Conservation (phyloP, 2,888 invertebrate genomes). For the Drosophila neutralis region DNA sequence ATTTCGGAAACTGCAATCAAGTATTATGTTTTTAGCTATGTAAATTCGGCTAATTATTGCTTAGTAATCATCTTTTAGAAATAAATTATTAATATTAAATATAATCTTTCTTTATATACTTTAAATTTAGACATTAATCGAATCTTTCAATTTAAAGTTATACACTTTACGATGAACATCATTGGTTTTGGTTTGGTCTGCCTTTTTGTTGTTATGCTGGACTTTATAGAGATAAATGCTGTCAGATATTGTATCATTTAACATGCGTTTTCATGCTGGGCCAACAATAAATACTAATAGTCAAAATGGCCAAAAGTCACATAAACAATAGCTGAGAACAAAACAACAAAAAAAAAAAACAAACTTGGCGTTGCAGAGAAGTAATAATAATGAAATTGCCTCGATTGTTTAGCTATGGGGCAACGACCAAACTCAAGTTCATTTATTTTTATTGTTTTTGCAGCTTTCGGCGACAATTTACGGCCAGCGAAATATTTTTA, state of each 20-base stretch:
- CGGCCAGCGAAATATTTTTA: constrained; percentile 44
- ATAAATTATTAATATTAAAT: not conserved
- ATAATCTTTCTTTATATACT: not conserved
- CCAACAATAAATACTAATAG: constrained; percentile 68
- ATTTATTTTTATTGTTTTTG: constrained; percentile 81
- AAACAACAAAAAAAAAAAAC: constrained; percentile 7
- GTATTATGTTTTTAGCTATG: not conserved
- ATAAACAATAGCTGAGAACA: constrained; percentile 69
- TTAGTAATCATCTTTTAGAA: not conserved
- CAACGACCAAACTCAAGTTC: constrained; percentile 68
- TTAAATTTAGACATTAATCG: not conserved
- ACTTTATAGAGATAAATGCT: constrained; percentile 39
- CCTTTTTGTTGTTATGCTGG: not conserved
- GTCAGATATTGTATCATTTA: constrained; percentile 41
- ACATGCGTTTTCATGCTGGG: constrained; percentile 29
- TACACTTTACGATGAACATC: not conserved
- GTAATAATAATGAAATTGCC: constrained; percentile 76
- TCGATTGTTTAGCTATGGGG: constrained; percentile 20
- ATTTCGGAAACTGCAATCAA: constrained; percentile 4
- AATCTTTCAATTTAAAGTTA: not conserved
- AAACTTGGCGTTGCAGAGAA: constrained; percentile 54
- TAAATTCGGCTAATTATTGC: not conserved
- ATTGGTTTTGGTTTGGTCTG: not conserved
- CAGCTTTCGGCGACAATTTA: constrained; percentile 78
- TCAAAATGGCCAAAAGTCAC: constrained; percentile 54